Conservation (phyloP, 92 coral and sea anemone genomes). For the Porites rus region DNA sequence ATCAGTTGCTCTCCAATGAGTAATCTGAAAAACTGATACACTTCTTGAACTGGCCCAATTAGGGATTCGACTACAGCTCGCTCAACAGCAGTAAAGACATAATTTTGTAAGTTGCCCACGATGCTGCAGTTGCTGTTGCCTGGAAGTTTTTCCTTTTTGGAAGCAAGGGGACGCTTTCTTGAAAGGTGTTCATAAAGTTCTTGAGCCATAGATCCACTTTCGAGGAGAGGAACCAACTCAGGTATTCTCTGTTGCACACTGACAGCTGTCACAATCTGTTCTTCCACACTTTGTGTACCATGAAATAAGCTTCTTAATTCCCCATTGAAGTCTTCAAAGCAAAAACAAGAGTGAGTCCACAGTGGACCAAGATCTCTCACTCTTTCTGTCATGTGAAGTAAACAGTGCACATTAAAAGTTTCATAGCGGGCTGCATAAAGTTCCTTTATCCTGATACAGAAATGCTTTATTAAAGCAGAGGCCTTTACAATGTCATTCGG, state of each 20-base stretch:
- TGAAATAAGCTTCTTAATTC: slow-evolving; percentile 38
- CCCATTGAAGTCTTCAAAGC: slow-evolving; percentile 70
- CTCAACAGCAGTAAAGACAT: slow-evolving; percentile 3
- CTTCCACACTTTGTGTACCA: slow-evolving; percentile 49
- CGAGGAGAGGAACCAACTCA: slow-evolving; percentile 56
- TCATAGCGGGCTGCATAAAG: slow-evolving; percentile 66
- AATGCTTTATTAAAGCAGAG: slow-evolving; percentile 55
- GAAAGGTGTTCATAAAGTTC: slow-evolving; percentile 37
- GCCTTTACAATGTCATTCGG: slow-evolving; percentile 51
- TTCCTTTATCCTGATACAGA: slow-evolving; percentile 50
- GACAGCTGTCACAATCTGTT: slow-evolving; percentile 56
- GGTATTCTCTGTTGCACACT: slow-evolving; percentile 66
- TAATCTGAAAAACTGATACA: slow-evolving; percentile 42
- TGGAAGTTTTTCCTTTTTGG: slow-evolving; percentile 35
- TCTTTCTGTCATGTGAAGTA: slow-evolving; percentile 62
- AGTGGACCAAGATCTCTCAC: slow-evolving; percentile 63
- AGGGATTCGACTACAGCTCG: slow-evolving; percentile 23
- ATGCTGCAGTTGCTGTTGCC: slow-evolving; percentile 28
- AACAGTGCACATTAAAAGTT: slow-evolving; percentile 60
- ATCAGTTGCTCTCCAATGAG: slow-evolving; percentile 50
- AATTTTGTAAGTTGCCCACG: slow-evolving; percentile 60
- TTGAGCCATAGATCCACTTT: slow-evolving; percentile 43
- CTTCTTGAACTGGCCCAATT: slow-evolving; percentile 27
- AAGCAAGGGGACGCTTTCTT: slow-evolving; percentile 16
- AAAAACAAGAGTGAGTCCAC: slow-evolving; percentile 71